Evolutionary conservation across 2,797 vertebrate species (phyloP).

Genomic region (Sebastolobus altivelis): DNA sequence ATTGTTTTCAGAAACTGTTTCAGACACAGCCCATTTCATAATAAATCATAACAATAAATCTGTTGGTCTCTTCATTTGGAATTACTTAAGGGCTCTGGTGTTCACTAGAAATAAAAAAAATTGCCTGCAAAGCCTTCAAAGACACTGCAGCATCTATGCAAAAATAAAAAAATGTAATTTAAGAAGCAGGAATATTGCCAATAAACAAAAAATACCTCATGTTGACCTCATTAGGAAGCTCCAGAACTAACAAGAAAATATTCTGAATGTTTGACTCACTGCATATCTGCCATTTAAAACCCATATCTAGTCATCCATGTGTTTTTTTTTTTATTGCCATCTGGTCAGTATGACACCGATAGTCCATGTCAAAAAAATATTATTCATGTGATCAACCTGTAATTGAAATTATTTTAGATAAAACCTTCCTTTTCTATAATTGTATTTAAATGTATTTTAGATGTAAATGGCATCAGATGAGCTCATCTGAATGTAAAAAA

Average conservation of each 20-base stretch:
- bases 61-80: slow-evolving; percentile 29
- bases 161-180: background rate
- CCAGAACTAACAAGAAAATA: slow-evolving; percentile 2
- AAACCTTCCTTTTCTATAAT: background rate
- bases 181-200: slow-evolving; percentile 13
- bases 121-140: slow-evolving; percentile 31
- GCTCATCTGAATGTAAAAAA: background rate
- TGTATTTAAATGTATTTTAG: background rate
- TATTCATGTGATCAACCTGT: background rate
- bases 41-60: slow-evolving; percentile 34
- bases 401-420: background rate
- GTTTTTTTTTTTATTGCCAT: slow-evolving; percentile 1
- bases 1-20: slow-evolving; percentile 10
- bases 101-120: slow-evolving; percentile 40
- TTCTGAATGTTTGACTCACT: background rate
- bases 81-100: slow-evolving; percentile 39
- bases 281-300: slow-evolving; percentile 2
- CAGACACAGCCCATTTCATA: slow-evolving; percentile 1
- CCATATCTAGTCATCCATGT: background rate
- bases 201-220: slow-evolving; percentile 41
- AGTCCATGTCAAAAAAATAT: background rate
- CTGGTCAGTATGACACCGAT: slow-evolving; percentile 1
- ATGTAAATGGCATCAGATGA: background rate
- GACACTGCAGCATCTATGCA: slow-evolving; percentile 13
- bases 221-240: slow-evolving; percentile 29